Base-by-base conservation (phyloP, 2,888 invertebrate genomes). In the Drosophila rellima region DNA sequence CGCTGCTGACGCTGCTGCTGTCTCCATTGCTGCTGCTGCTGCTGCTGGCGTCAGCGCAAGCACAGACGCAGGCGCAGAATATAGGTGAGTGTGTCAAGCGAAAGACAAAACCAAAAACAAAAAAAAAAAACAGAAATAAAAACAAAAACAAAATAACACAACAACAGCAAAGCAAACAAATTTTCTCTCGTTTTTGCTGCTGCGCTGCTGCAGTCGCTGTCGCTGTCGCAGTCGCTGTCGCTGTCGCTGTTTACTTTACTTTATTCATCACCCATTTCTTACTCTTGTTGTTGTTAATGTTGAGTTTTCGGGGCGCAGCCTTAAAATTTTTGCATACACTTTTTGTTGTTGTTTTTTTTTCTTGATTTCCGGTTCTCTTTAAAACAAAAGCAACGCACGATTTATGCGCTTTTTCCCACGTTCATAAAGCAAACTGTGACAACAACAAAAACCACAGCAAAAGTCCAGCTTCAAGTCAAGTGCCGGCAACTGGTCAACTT, bases 31-130 rank as follows among this genome's bases (percentile, higher is more conserved):
- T 80, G 75, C 64, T 77, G 66, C 65, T 78, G 68, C 72, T 82
- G 71, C 77, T 81, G 80, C 61, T 83, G 82, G 77, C 83, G 52
- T 57, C 72, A 73, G 64, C 73, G 67, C 64, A 64, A 51, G 51
- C 78, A 42, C 60, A 55, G 54, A 52, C 82, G 73, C 89, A 89
- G 89, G 91, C 91, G 78, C 91, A 91, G 87, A 91, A 91, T 90
- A 91, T 91, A 90, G 91, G 91, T 91, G 90, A 91, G 91, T 90
- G 81, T 90, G 90, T 89, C 90, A 87, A 80, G 83, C 74, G 66
- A 80, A 79, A 75, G 79, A 78, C 82, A 62, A 77, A 59, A 63
- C 44, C 35, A 50, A 47, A 64, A 54, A 63, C 56, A 37, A 54
- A 60, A 51, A 55, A 39, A 52, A 69, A 56, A 37, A 68, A 33